These are phyloP conservation scores for Eristalis arbustorum DNA, from an alignment of 2,888 invertebrate genomes.

Conservation along the genomic window DNA sequence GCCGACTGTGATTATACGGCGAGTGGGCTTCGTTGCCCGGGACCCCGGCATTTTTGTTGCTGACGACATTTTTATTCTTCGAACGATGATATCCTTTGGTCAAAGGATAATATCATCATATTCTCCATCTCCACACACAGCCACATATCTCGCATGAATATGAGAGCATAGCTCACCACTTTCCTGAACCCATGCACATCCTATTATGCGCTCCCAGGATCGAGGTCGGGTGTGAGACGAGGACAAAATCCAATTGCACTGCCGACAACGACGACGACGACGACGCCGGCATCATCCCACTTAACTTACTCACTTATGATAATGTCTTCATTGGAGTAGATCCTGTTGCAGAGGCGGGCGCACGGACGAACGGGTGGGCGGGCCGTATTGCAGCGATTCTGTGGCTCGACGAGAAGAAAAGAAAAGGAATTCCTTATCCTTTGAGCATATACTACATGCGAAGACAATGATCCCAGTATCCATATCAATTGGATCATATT, in stretches of 20 bases:
- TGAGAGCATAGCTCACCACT: slow-evolving; percentile 31
- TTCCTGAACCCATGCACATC: slow-evolving; percentile 43
- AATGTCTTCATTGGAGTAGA: slow-evolving; percentile 66
- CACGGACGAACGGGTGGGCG: neutral
- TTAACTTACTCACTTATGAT: slow-evolving; percentile 65
- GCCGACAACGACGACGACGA: neutral
- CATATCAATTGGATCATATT: slow-evolving; percentile 69
- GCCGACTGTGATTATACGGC: slow-evolving; percentile 56
- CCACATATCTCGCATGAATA: slow-evolving; percentile 21
- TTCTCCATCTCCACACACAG: slow-evolving; percentile 11
- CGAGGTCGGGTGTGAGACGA: neutral
- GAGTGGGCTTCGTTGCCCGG: slow-evolving; percentile 34
- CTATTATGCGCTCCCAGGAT: slow-evolving; percentile 28
- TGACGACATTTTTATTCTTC: slow-evolving; percentile 50
- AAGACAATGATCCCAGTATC: slow-evolving; percentile 62
- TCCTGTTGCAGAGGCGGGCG: slow-evolving; percentile 48
- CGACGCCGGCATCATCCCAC: slow-evolving; percentile 33
- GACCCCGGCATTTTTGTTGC: slow-evolving; percentile 1
- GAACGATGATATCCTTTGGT: slow-evolving; percentile 64
- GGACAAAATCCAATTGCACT: slow-evolving; percentile 63
- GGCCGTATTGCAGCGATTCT: slow-evolving; percentile 40
- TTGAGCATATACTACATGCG: slow-evolving; percentile 29
- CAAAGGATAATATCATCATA: slow-evolving; percentile 64
- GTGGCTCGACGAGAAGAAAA: neutral
- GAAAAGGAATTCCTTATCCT: slow-evolving; percentile 16